Evolutionary conservation across 2,797 vertebrate genomes (phyloP).

Genomic region (Esox lucius): DNA sequence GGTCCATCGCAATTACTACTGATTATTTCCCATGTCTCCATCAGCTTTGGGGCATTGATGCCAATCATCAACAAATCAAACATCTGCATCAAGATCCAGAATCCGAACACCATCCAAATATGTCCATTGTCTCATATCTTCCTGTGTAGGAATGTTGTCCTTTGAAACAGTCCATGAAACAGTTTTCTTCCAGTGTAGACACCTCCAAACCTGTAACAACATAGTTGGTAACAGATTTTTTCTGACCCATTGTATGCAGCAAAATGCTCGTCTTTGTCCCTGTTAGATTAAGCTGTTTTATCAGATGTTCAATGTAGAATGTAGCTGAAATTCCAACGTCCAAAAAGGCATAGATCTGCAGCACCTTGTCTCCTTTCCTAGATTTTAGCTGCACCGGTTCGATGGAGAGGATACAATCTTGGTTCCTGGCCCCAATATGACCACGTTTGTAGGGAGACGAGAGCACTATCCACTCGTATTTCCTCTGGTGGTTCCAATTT

Average conservation of each 20-base stretch:
- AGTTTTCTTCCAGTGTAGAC: too few species aligned
- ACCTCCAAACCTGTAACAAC: too few species aligned
- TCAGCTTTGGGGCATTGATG: background rate
- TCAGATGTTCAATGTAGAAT: too few species aligned
- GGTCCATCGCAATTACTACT: background rate
- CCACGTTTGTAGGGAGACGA: background rate
- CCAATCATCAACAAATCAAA: constrained; percentile 8
- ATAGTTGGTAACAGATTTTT: too few species aligned
- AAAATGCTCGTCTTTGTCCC: too few species aligned
- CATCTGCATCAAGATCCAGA: background rate
- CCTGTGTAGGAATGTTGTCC: background rate
- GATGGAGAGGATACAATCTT: constrained; percentile 3
- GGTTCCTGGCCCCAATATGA: constrained; percentile 5
- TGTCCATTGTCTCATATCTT: background rate
- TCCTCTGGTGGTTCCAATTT: too few species aligned
- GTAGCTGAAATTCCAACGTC: too few species aligned
- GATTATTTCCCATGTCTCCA: too few species aligned
- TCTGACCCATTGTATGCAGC: too few species aligned
- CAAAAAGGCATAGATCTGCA: constrained; percentile 8
- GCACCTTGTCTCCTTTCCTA: background rate
- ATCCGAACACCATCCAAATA: background rate
- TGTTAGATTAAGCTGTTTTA: too few species aligned
- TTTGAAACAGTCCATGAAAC: background rate
- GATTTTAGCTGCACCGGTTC: constrained; percentile 16
- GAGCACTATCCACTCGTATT: too few species aligned